Conservation (phyloP, 2,888 invertebrate species). For the Alviniconcha strummeri region DNA sequence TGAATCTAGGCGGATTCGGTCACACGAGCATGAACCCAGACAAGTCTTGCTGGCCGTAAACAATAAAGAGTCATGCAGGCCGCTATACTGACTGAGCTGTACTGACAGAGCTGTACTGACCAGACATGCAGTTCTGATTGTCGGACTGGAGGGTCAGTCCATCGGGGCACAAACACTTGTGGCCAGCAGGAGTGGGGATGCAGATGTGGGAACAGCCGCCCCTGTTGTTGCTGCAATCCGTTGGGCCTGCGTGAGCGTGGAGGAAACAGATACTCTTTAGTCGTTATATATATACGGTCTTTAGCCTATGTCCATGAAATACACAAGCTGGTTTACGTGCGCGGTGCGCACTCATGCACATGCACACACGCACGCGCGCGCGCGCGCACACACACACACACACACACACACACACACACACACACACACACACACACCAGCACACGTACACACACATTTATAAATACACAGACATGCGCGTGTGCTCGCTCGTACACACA, state of each 20-base stretch:
- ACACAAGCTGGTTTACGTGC: no score
- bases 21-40: no score
- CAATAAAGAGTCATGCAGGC: no score
- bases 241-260: constrained; percentile 47
- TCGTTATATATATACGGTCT: background rate
- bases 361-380: background rate
- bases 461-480: no score
- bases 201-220: constrained; percentile 64
- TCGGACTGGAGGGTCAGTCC: constrained; percentile 52
- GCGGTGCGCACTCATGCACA: background rate
- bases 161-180: constrained; percentile 57
- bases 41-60: no score
- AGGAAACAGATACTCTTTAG: background rate
- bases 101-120: constrained; percentile 37
- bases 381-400: background rate
- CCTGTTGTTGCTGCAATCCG: constrained; percentile 48
- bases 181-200: constrained; percentile 46
- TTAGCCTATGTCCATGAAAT: no score
- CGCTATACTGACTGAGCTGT: no score
- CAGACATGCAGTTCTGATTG: constrained; percentile 48
- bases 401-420: background rate
- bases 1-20: no score
- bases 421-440: background rate
- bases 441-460: no score
- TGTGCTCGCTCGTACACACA: background rate